Base-by-base conservation (phyloP, 2,888 invertebrate genomes). In the Tetanocera ferruginea region DNA sequence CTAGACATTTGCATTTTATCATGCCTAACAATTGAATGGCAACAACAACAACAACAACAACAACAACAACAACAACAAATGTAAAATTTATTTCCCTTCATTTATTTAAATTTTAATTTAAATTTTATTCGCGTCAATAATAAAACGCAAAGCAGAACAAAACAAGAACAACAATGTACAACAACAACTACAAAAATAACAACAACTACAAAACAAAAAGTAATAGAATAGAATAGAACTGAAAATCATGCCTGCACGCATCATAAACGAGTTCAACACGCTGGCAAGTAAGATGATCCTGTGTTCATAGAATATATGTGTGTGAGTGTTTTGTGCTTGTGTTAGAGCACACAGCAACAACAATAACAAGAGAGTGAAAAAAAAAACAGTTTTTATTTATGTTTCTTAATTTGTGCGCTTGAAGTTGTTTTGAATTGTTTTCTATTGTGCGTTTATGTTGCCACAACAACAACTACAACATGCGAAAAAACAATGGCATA, bases 51-150 rank as follows among this genome's bases (percentile, higher is more conserved):
- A 69, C 6, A 69, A 77, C 78, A 79, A 74, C 69, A 74, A 78
- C 74, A 77, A 31, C 64, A 67, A 43, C 43, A 31, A 37, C 57
- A 66, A 75, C 19, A 71, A 28, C 66, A 64, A 64, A 73, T 76
- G 76, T 70, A 57, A 70, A 80, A 80, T 80, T 80, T 80, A 80
- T 80, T 55, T 76, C 57, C 4, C 76, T 75, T 77, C 70, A 72
- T 76, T 76, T 76, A 34, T 75, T 83, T 85, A 86, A 86, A 87
- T 87, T 87, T 87, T 87, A 87, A 87, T 87, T 87, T 87, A 84
- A 87, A 87, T 87, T 87, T 87, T 84, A 83, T 84, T 83, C 84
- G 85, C 81, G 82, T 84, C 83, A 83, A 84, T 84, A 84, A 84
- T 84, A 85, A 83, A 85, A 85, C 81, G 19, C 23, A 34, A 37